Conservation (phyloP, 1,140 invertebrate genomes). For the Euura saliciscinereae region DNA sequence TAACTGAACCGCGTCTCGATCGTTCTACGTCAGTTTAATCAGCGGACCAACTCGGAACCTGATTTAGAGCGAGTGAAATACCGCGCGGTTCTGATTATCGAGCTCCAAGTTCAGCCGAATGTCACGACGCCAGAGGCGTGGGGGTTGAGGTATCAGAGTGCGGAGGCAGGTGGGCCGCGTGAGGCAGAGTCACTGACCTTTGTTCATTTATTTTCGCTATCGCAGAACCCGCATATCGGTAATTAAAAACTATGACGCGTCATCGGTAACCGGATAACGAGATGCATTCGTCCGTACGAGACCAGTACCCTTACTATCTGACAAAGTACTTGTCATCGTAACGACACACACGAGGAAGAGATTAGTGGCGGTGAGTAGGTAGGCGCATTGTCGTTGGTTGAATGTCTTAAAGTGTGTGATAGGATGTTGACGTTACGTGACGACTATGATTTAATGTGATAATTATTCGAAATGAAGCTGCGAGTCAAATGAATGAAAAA, state of each 20-base stretch:
- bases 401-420: too few species aligned
- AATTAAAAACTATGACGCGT: too few species aligned
- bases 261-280: too few species aligned
- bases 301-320: not conserved
- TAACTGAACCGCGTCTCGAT: constrained; percentile 48
- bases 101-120: not conserved
- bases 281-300: too few species aligned
- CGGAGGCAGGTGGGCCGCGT: too few species aligned
- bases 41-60: constrained; percentile 58
- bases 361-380: not conserved
- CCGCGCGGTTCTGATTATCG: not conserved
- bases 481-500: not conserved
- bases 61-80: constrained; percentile 51
- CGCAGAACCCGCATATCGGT: too few species aligned
- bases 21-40: constrained; percentile 62
- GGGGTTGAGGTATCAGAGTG: too few species aligned
- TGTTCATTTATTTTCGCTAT: too few species aligned
- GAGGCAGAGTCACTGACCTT: too few species aligned
- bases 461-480: not conserved
- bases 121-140: too few species aligned
- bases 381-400: not conserved
- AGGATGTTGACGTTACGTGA: not conserved
- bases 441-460: not conserved
- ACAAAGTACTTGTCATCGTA: not conserved
- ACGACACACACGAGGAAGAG: not conserved